Evolutionary conservation across 2,797 vertebrate species (phyloP).

Genomic region (Neomorphus geoffroyi): DNA sequence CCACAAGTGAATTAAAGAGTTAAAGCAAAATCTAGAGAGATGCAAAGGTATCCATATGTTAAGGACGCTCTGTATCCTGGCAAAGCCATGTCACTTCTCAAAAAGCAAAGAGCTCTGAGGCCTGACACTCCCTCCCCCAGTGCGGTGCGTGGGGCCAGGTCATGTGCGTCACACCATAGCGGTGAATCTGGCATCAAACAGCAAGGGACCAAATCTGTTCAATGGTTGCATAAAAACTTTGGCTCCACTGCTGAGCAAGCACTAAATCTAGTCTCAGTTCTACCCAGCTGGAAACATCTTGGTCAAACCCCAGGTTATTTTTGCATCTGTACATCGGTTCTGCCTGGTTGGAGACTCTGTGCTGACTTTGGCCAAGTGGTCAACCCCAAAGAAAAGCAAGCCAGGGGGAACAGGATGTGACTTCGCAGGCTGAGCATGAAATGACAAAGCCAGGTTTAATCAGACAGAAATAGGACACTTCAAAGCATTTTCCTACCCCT

Average conservation of each 20-base stretch:
- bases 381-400: slow-evolving; percentile 16
- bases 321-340: slow-evolving; percentile 10
- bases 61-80: background rate
- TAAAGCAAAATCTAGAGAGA: background rate
- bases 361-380: slow-evolving; percentile 38
- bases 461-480: slow-evolving; percentile 3
- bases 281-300: background rate
- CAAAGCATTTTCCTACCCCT: slow-evolving; percentile 24
- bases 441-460: slow-evolving; percentile 51
- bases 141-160: background rate
- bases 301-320: slow-evolving; percentile 44
- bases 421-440: slow-evolving; percentile 30
- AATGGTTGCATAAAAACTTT: background rate
- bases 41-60: background rate
- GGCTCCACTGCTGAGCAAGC: background rate
- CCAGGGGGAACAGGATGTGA: slow-evolving; percentile 20
- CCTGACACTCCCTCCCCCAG: background rate
- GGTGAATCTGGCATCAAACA: background rate
- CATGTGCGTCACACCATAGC: background rate
- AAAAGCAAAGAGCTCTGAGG: background rate
- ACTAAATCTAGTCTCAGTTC: slow-evolving; percentile 1
- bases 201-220: background rate
- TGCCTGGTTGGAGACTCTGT: background rate
- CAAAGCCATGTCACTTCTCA: background rate
- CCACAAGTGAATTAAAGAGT: background rate